Evolutionary conservation across 2,113 vertebrate species (phyloP).

Genomic region (Microtus ochrogaster): DNA sequence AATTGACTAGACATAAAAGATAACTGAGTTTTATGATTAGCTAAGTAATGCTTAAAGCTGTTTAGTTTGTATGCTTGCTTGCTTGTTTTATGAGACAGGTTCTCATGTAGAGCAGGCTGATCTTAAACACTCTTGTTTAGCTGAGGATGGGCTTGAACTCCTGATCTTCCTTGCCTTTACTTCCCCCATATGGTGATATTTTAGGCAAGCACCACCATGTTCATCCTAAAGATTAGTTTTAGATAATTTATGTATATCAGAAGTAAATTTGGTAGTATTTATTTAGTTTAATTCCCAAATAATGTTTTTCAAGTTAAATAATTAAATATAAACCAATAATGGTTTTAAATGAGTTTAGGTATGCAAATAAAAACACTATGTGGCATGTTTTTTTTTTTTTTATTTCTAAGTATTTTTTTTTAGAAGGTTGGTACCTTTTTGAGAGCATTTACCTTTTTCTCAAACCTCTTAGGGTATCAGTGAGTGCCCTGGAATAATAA

Average conservation of each 20-base stretch:
- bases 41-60: not conserved
- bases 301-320: conserved; percentile 41
- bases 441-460: conserved; percentile 63
- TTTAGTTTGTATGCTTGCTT: not conserved
- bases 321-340: conserved; percentile 40
- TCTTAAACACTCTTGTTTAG: not conserved
- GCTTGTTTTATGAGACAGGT: conserved; percentile 2
- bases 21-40: conserved; percentile 35
- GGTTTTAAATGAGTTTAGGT: conserved; percentile 17
- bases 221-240: conserved; percentile 37
- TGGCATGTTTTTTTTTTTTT: conserved; percentile 1
- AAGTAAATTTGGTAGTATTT: conserved; percentile 49
- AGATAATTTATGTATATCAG: conserved; percentile 28
- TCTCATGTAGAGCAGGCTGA: not conserved
- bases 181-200: not conserved
- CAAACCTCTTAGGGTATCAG: conserved; percentile 53
- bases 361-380: conserved; percentile 41
- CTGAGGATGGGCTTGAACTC: not conserved
- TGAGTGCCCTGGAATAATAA: conserved; percentile 62
- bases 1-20: conserved; percentile 73
- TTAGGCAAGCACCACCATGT: not conserved
- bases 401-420: conserved; percentile 44
- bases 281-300: conserved; percentile 55
- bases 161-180: not conserved
- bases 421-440: conserved; percentile 43